Conservation (phyloP, 2,888 invertebrate genomes). For the Myopa testacea region DNA sequence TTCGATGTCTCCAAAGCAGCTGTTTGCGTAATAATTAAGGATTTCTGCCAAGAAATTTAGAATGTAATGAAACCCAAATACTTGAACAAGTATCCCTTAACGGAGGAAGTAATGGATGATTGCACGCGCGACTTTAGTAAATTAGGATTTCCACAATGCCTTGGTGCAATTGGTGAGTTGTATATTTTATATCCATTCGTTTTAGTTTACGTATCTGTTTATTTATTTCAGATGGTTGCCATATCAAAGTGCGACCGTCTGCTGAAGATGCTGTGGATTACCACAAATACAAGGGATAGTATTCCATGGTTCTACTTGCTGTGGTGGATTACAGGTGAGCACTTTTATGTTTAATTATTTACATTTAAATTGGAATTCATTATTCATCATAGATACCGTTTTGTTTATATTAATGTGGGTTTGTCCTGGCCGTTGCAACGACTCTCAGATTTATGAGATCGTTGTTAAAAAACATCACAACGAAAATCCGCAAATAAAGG, state of each 20-base stretch:
- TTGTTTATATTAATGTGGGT: slow-evolving; percentile 37
- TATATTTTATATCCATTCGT: background rate
- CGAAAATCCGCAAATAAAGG: background rate
- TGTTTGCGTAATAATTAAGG: background rate
- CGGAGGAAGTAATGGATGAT: background rate
- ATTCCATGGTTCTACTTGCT: slow-evolving; percentile 25
- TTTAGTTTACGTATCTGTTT: background rate
- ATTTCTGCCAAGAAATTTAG: background rate
- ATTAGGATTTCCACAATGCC: no score
- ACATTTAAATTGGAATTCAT: background rate
- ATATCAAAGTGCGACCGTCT: slow-evolving; percentile 31
- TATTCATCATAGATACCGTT: slow-evolving; percentile 17
- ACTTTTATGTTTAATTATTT: background rate
- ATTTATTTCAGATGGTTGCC: slow-evolving; percentile 36
- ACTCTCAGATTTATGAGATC: slow-evolving; percentile 32
- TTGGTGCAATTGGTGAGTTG: slow-evolving; percentile 9
- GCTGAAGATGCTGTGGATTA: slow-evolving; percentile 31
- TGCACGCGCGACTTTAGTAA: no score
- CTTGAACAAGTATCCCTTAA: background rate
- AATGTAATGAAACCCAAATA: background rate
- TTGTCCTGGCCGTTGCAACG: slow-evolving; percentile 27
- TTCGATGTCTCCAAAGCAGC: background rate
- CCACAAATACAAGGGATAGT: slow-evolving; percentile 36
- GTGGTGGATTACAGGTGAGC: slow-evolving; percentile 26
- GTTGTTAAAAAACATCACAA: background rate